Evolutionary conservation across 2,797 vertebrate genomes (phyloP).

Genomic region (Alcedo atthis): DNA sequence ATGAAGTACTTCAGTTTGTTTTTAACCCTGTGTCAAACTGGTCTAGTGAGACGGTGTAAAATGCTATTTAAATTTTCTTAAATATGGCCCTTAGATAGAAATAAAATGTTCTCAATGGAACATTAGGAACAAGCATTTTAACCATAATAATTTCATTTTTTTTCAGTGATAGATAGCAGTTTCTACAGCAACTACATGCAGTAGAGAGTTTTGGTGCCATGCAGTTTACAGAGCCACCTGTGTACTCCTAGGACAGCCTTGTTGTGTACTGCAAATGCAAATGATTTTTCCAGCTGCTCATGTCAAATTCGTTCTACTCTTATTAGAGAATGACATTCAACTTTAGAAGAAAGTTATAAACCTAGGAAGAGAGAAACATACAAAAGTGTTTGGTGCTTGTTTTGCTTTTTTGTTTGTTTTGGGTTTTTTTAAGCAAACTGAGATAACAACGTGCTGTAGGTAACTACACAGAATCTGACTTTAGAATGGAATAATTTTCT

Average conservation of each 20-base stretch:
- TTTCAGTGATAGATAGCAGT: constrained; percentile 13
- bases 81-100: not conserved
- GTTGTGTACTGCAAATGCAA: constrained; percentile 33
- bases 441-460: not conserved
- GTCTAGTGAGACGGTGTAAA: not conserved
- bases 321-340: constrained; percentile 36
- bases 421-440: not conserved
- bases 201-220: constrained; percentile 29
- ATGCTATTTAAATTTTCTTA: constrained; percentile 9
- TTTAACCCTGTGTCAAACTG: not conserved
- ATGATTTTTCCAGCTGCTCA: constrained; percentile 32
- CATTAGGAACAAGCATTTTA: not conserved
- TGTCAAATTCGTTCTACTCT: constrained; percentile 27
- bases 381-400: not conserved
- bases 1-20: constrained; percentile 25
- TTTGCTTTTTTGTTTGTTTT: too few species aligned
- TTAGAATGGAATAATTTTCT: not conserved
- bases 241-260: constrained; percentile 41
- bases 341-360: not conserved
- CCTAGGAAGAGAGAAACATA: not conserved
- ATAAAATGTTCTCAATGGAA: not conserved
- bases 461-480: not conserved
- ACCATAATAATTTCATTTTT: not conserved
- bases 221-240: constrained; percentile 51
- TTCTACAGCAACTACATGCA: constrained; percentile 31